Conservation (phyloP, 2,888 invertebrate species). For the Agonopterix heracliana region DNA sequence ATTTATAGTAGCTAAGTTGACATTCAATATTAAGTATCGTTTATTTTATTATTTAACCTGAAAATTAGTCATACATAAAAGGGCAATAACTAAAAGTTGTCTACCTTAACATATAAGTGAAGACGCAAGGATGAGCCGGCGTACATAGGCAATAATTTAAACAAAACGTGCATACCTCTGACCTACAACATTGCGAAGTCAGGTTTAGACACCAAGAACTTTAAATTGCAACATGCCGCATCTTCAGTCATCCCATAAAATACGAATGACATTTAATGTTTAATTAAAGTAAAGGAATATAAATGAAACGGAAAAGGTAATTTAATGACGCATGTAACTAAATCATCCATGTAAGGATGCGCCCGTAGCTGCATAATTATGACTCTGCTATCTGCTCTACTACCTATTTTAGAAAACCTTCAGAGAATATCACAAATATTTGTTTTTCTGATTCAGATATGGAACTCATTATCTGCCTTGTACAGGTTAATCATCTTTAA, state of each 20-base stretch:
- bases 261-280: constrained; percentile 17
- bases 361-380: not conserved
- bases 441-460: no score
- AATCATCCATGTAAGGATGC: constrained; percentile 5
- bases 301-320: not conserved
- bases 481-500: no score
- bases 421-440: not conserved
- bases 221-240: constrained; percentile 21
- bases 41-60: not conserved
- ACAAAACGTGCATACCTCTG: constrained; percentile 59
- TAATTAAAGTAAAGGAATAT: constrained; percentile 10
- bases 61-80: not conserved
- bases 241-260: constrained; percentile 14
- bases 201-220: constrained; percentile 19
- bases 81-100: constrained; percentile 42
- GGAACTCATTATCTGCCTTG: no score
- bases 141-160: constrained; percentile 41
- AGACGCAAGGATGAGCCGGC: constrained; percentile 33
- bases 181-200: constrained; percentile 34
- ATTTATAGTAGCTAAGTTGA: no score
- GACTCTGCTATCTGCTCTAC: no score
- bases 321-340: constrained; percentile 7
- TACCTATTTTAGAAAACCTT: not conserved
- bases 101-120: constrained; percentile 51
- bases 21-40: no score